Conservation (phyloP, 2,888 invertebrate species). For the Helleia helle region DNA sequence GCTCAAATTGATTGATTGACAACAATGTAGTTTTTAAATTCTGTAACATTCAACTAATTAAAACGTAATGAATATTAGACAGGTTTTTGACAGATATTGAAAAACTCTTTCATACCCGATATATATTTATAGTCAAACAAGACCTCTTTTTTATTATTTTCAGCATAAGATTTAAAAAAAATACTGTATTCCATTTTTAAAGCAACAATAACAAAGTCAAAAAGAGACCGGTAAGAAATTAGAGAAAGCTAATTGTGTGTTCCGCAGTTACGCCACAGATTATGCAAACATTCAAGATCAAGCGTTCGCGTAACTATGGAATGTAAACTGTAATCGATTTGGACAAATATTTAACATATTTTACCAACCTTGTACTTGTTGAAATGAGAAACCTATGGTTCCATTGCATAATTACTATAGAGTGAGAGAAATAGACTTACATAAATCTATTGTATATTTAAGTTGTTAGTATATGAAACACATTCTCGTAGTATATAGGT, state of each 20-base stretch:
- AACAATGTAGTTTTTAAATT: no score
- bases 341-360: not conserved
- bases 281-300: slow-evolving; percentile 30
- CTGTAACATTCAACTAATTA: no score
- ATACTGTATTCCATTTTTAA: not conserved
- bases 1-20: no score
- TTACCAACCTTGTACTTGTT: not conserved
- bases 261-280: slow-evolving; percentile 22
- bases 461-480: no score
- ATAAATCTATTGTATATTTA: no score
- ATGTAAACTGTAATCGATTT: slow-evolving; percentile 5
- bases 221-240: slow-evolving; percentile 4
- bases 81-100: no score
- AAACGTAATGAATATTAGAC: no score
- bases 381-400: not conserved
- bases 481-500: no score
- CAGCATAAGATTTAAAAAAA: no score
- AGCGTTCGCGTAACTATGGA: slow-evolving; percentile 22
- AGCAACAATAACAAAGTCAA: slow-evolving; percentile 1
- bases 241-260: slow-evolving; percentile 17
- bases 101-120: no score
- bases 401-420: not conserved
- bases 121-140: no score
- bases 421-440: not conserved
- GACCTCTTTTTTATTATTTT: no score